Base-by-base conservation (phyloP, 1,140 invertebrate genomes). In the Heliconius nattereri region DNA sequence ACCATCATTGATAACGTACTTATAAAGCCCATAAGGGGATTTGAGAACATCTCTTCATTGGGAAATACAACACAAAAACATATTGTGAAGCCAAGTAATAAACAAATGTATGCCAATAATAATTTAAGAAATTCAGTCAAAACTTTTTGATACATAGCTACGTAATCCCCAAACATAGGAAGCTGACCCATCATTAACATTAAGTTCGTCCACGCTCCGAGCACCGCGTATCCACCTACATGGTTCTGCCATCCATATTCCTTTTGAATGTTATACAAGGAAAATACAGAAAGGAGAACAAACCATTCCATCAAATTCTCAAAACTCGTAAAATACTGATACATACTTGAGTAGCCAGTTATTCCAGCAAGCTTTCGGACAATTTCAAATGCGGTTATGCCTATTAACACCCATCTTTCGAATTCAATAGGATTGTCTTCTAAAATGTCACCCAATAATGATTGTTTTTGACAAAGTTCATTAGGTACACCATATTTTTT, bases 1-100 rank as follows among this genome's bases (percentile, higher is more conserved):
- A 96, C 96, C 96, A 97, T 97, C 96, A 96, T 96, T 1, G 96
- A 96, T 13, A 96, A 83, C 0, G 96, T 96, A 86, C 96, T 96
- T 19, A 97, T 96, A 13, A 96, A 92, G 0, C 95, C 95, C 78
- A 95, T 95, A 49, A 96, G 89, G 8, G 95, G 95, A 90, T 96
- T 95, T 1, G 95, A 95, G 86, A 96, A 96, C 77, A 96, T 95
- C 54, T 95, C 95, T 79, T 96, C 94, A 26, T 95, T 94, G 9
- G 95, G 95, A 83, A 96, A 96, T n/a, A 96, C 95, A 0, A 96
- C 96, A 80, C 95, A 96, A 80, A 96, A 96, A 78, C 96, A 96
- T 57, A 96, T 95, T 0, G 96, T 95, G 82, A 96, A 96, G 5
- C 96, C 96, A 52, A 96, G 95, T 13, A 96, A 86, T 7, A 96